Conservation (phyloP, 1,140 invertebrate species). For the Euura lappo region DNA sequence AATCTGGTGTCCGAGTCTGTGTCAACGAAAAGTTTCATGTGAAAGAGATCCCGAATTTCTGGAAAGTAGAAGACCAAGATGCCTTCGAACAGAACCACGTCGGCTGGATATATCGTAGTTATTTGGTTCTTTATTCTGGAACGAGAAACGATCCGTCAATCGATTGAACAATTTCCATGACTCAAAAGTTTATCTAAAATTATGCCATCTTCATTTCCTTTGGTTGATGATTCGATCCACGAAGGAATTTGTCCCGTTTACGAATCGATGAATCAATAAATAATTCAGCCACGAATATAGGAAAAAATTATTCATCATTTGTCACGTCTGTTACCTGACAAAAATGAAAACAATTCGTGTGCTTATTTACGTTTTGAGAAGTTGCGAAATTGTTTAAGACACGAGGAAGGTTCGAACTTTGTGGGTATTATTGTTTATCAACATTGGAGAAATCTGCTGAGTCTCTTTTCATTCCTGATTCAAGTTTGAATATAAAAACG, state of each 20-base stretch:
- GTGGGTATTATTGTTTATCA: not conserved
- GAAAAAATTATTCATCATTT: too few relatives aligned
- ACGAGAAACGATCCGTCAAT: slow-evolving; percentile 27
- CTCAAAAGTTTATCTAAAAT: slow-evolving; percentile 7
- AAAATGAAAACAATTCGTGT: too few relatives aligned
- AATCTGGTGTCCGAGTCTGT: slow-evolving; percentile 97
- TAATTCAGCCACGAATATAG: too few relatives aligned
- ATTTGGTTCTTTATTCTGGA: slow-evolving; percentile 73
- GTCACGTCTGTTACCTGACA: too few relatives aligned
- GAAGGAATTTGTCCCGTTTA: too few relatives aligned
- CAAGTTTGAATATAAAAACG: not conserved
- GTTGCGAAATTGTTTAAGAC: not conserved
- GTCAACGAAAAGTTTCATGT: slow-evolving; percentile 99
- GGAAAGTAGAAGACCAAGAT: slow-evolving; percentile 98
- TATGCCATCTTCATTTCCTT: not conserved
- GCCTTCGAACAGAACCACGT: slow-evolving; percentile 97
- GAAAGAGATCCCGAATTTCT: slow-evolving; percentile 92
- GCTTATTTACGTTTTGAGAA: not conserved
- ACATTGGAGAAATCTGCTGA: slow-evolving; percentile 10
- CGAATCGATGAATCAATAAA: too few relatives aligned
- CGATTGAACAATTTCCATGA: not conserved
- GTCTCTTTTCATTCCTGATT: slow-evolving; percentile 9
- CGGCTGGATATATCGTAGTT: slow-evolving; percentile 92
- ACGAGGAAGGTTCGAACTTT: not conserved
- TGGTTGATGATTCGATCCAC: too few relatives aligned